Evolutionary conservation across 2,797 vertebrate species (phyloP).

Genomic region (Labeo calbasu): DNA sequence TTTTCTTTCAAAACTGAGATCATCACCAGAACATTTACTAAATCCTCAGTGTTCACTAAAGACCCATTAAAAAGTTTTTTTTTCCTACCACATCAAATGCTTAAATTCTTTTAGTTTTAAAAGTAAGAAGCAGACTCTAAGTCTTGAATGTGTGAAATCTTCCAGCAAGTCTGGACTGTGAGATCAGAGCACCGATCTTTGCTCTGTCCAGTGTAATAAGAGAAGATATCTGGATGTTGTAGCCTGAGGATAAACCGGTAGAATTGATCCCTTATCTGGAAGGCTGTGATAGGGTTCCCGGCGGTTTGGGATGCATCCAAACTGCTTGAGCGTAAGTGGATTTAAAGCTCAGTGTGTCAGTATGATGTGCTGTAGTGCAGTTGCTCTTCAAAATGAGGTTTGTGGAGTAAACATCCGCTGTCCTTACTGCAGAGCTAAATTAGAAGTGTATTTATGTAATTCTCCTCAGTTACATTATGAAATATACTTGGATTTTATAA

Average conservation of each 20-base stretch:
- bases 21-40: not conserved
- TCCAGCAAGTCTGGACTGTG: slow-evolving; percentile 3
- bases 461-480: not conserved
- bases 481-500: not conserved
- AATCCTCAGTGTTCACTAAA: not conserved
- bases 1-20: no score
- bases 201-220: not conserved
- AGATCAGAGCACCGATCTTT: slow-evolving; percentile 9
- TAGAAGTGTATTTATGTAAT: not conserved
- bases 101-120: not conserved
- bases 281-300: slow-evolving; percentile 21
- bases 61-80: no score
- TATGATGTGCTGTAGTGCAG: not conserved
- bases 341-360: slow-evolving; percentile 46
- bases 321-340: slow-evolving; percentile 15
- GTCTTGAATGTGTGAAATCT: not conserved
- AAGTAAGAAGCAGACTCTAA: not conserved
- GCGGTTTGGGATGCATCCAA: slow-evolving; percentile 37
- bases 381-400: not conserved
- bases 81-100: not conserved
- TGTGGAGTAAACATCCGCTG: slow-evolving; percentile 26
- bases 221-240: slow-evolving; percentile 8
- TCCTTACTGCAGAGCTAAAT: not conserved
- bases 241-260: slow-evolving; percentile 26
- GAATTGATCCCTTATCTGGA: slow-evolving; percentile 40